These are phyloP conservation scores for Glaucomys volans DNA, from an alignment of 2,113 vertebrate species.

Conservation along the genomic window DNA sequence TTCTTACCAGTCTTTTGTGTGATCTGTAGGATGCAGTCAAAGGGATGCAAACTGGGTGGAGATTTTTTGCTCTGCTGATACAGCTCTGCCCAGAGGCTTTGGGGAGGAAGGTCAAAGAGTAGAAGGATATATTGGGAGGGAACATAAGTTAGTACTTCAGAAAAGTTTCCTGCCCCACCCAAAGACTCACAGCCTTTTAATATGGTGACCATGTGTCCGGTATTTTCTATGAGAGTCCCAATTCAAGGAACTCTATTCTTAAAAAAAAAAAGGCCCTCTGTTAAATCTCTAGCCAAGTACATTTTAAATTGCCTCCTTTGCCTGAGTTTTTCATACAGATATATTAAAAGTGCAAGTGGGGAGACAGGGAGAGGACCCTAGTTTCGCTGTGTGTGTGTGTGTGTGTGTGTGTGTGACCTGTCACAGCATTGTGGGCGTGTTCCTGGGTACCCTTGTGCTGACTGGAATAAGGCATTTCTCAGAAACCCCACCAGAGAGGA, in stretches of 20 bases:
- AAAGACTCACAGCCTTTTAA: background rate
- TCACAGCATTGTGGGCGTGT: background rate
- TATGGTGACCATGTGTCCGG: background rate
- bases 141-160: background rate
- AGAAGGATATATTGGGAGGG: background rate
- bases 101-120: background rate
- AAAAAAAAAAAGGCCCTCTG: background rate
- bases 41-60: background rate
- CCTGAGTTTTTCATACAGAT: background rate
- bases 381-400: background rate
- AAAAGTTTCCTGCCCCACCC: background rate
- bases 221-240: conserved; percentile 11
- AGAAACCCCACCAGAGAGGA: background rate
- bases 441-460: background rate
- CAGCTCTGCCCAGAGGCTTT: background rate
- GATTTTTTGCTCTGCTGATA: background rate
- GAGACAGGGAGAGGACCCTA: background rate
- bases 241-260: background rate
- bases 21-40: background rate
- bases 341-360: background rate
- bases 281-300: background rate
- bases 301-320: background rate
- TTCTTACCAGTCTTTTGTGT: background rate
- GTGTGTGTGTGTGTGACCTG: background rate
- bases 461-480: background rate